phyloP scores from a whole-genome alignment of 1,140 invertebrate genomes.

The Solenopsis invicta region DNA sequence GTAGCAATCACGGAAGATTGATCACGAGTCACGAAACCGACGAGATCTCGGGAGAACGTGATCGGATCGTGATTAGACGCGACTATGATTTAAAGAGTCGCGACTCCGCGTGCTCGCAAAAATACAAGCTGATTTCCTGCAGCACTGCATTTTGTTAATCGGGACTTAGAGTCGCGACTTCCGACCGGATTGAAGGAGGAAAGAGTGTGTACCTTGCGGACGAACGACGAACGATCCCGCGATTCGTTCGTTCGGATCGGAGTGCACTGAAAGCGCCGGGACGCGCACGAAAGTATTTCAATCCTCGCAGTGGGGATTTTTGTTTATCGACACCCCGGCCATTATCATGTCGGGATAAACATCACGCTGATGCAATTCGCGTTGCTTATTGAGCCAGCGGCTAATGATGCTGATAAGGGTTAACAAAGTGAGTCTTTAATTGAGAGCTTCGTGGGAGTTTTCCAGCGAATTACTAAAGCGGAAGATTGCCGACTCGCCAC shows the following conservation, averaged over 20 bases:
- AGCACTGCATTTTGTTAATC: neutral
- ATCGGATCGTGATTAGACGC: neutral
- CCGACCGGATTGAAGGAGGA: neutral
- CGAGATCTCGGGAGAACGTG: neutral
- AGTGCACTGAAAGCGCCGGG: slow-evolving; percentile 74
- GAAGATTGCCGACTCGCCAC: slow-evolving; percentile 55
- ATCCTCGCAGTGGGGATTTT: slow-evolving; percentile 77
- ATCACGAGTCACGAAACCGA: neutral
- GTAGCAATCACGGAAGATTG: neutral
- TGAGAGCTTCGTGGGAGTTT: slow-evolving; percentile 78
- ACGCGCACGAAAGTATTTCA: slow-evolving; percentile 80
- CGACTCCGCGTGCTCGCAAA: neutral
- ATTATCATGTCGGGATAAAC: slow-evolving; percentile 82
- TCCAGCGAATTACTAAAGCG: slow-evolving; percentile 68
- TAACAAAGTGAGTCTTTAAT: slow-evolving; percentile 78
- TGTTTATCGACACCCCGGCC: slow-evolving; percentile 81
- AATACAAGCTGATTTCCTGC: neutral
- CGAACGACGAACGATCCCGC: neutral
- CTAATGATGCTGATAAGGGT: slow-evolving; percentile 81
- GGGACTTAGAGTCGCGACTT: neutral
- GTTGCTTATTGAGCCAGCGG: slow-evolving; percentile 83
- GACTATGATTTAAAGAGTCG: neutral
- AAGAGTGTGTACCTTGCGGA: neutral
- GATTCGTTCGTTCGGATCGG: slow-evolving; percentile 49
- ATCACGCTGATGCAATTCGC: slow-evolving; percentile 84